Conservation (phyloP, 2,113 vertebrate species). For the Chaenogobius annularis region DNA sequence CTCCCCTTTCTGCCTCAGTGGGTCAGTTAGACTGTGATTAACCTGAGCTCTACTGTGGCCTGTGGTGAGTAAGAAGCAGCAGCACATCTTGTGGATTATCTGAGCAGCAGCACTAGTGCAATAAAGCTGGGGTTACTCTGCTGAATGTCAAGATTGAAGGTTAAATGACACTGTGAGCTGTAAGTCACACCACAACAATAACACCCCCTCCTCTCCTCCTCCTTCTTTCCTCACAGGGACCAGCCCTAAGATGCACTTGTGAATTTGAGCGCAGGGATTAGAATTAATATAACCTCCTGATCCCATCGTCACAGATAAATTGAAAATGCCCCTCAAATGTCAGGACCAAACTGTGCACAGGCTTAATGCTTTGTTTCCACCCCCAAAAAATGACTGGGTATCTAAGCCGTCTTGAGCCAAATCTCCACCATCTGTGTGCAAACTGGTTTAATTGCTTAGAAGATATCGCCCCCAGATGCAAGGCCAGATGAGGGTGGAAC, state of each 20-base stretch:
- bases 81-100: conserved; percentile 38
- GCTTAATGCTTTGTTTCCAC: not conserved
- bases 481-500: not conserved
- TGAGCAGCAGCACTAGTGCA: conserved; percentile 27
- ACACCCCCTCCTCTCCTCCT: not conserved
- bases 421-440: conserved; percentile 6
- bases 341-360: not conserved
- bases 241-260: conserved; percentile 1
- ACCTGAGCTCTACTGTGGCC: conserved; percentile 29
- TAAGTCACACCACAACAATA: conserved; percentile 13
- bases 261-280: not conserved
- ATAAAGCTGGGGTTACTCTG: conserved; percentile 25
- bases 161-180: conserved; percentile 18
- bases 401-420: conserved; percentile 6
- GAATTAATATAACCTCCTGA: conserved; percentile 4
- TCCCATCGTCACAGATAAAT: conserved; percentile 1
- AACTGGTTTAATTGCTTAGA: conserved; percentile 1
- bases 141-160: conserved; percentile 32
- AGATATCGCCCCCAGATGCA: not conserved
- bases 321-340: not conserved
- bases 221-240: not conserved
- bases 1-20: not conserved
- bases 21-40: conserved; percentile 38
- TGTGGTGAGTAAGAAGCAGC: conserved; percentile 20
- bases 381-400: conserved; percentile 10